These are phyloP conservation scores for Polyergus mexicanus DNA, from an alignment of 1,140 invertebrate genomes.

Conservation along the genomic window DNA sequence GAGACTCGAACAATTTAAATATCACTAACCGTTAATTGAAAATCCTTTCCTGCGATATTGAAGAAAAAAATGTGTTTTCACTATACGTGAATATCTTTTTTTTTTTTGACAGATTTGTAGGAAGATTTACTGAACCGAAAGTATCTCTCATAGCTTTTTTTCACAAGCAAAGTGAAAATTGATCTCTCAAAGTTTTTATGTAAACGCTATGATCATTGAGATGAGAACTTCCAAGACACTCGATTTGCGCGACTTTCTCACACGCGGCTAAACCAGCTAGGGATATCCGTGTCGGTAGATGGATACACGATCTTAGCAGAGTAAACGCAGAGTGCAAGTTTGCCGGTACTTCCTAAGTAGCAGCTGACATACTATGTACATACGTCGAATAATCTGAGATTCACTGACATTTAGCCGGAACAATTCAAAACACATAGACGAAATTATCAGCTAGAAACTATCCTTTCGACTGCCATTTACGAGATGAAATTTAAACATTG, in stretches of 20 bases:
- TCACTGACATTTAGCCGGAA: neutral
- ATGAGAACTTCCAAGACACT: constrained; percentile 12
- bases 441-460: constrained; percentile 10
- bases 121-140: constrained; percentile 7
- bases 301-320: constrained; percentile 51
- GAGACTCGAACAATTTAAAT: neutral
- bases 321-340: constrained; percentile 60
- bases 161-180: neutral
- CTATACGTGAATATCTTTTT: neutral
- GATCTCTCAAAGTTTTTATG: constrained; percentile 19
- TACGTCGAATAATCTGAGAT: constrained; percentile 62
- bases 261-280: constrained; percentile 28
- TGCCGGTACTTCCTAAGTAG: constrained; percentile 58
- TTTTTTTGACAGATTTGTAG: neutral
- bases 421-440: neutral
- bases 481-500: constrained; percentile 6
- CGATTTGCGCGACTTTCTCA: constrained; percentile 44
- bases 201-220: neutral
- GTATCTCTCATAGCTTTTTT: neutral
- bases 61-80: neutral
- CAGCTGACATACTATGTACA: constrained; percentile 46
- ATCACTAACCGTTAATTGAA: constrained; percentile 62
- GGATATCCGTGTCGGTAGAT: constrained; percentile 31
- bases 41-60: constrained; percentile 35
- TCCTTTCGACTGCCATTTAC: neutral